phyloP scores from a whole-genome alignment of 2,113 vertebrate genomes.

The Barbus barbus region DNA sequence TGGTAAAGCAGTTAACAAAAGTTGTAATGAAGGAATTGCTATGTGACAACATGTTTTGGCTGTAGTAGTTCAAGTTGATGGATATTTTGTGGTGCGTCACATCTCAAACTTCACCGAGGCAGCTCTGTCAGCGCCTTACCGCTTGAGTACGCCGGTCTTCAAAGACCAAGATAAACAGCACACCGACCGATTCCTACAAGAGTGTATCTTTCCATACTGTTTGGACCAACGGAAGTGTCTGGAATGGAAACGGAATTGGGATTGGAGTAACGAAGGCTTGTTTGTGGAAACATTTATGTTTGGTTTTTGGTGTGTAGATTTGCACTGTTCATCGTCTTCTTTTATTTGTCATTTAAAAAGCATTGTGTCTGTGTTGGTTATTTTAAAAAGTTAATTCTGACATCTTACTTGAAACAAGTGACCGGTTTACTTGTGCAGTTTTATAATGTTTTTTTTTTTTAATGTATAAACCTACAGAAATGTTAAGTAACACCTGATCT shows the following conservation, averaged over 20 bases:
- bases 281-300: constrained; percentile 17
- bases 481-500: constrained; percentile 80
- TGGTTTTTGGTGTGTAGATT: constrained; percentile 44
- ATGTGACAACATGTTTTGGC: constrained; percentile 54
- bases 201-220: not conserved
- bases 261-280: constrained; percentile 16
- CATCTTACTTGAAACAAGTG: constrained; percentile 47
- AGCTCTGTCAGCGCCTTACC: not conserved
- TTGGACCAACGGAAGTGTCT: constrained; percentile 47
- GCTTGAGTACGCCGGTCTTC: not conserved
- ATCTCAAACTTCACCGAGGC: not conserved
- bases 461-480: constrained; percentile 80
- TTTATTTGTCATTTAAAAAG: constrained; percentile 47
- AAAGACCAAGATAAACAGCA: not conserved
- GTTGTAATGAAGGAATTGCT: constrained; percentile 59
- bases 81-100: constrained; percentile 27
- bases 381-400: constrained; percentile 34
- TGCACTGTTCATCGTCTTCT: constrained; percentile 51
- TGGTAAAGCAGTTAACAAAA: constrained; percentile 38
- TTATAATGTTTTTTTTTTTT: constrained; percentile 74
- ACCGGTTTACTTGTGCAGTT: constrained; percentile 71
- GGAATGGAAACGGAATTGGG: not conserved
- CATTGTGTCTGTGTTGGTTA: constrained; percentile 39
- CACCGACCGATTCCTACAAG: not conserved
- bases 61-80: constrained; percentile 59